phyloP scores from a whole-genome alignment of 1,140 invertebrate species.

The Archegozetes longisetosus region DNA sequence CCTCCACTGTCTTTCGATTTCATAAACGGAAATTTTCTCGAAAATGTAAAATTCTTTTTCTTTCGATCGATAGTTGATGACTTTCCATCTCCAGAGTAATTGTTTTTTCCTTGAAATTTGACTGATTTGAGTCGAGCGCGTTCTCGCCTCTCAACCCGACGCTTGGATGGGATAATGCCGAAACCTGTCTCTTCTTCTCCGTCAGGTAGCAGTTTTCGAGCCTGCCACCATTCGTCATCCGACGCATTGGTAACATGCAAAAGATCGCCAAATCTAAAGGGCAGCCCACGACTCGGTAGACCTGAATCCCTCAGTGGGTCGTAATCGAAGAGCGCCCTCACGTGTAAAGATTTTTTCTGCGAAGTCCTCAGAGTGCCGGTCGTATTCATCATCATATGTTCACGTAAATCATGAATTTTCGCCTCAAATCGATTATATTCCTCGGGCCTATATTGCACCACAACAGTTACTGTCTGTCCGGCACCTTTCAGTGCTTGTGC shows the following conservation, averaged over 20 bases:
- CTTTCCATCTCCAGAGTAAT: conserved; percentile 43
- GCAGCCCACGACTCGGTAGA: conserved; percentile 79
- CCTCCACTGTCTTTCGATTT: conserved; percentile 89
- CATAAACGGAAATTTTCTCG: conserved; percentile 94
- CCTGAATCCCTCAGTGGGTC: conserved; percentile 94
- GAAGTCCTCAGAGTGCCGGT: conserved; percentile 56
- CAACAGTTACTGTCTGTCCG: conserved; percentile 74
- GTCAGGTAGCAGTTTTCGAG: conserved; percentile 37
- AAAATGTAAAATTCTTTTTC: conserved; percentile 96
- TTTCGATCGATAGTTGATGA: conserved; percentile 63
- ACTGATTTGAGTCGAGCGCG: conserved; percentile 87
- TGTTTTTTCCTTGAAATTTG: conserved; percentile 79
- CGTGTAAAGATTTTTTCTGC: conserved; percentile 76
- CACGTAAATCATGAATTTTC: conserved; percentile 91
- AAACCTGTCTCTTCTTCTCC: conserved; percentile 41
- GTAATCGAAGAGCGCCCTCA: conserved; percentile 91
- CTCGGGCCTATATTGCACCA: conserved; percentile 84
- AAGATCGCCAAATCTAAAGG: conserved; percentile 90
- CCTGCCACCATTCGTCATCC: conserved; percentile 99
- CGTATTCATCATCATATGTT: conserved; percentile 48
- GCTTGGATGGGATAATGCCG: conserved; percentile 46
- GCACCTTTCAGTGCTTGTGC: conserved; percentile 89
- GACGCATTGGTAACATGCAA: conserved; percentile 96
- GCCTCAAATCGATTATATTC: conserved; percentile 98
- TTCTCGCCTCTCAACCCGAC: conserved; percentile 75